Evolutionary conservation across 2,797 vertebrate species (phyloP).

Genomic region (Manis crassicaudata): DNA sequence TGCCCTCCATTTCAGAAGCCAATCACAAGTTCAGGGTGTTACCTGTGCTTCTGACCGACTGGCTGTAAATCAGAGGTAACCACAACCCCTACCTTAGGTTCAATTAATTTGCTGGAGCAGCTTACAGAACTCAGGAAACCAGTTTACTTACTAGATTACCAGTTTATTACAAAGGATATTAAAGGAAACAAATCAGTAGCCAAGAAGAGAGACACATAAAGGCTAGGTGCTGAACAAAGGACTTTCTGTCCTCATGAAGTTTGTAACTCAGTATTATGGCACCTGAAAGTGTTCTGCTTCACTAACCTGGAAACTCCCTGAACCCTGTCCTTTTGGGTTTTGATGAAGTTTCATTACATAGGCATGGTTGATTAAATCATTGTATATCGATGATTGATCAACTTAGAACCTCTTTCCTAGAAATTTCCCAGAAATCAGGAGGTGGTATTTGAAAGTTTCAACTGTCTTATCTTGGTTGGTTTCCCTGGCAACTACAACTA

Average conservation of each 20-base stretch:
- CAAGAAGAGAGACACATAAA: background rate
- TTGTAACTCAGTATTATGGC: background rate
- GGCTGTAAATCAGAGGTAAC: background rate
- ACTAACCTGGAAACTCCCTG: background rate
- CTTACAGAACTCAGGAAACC: background rate
- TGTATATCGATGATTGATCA: background rate
- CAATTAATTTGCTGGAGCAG: background rate
- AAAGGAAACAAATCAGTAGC: background rate
- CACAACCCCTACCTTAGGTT: background rate
- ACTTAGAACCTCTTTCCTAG: background rate
- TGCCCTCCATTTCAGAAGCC: background rate
- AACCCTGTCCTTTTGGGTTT: background rate
- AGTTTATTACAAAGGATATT: background rate
- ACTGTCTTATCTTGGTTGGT: background rate
- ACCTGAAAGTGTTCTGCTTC: background rate
- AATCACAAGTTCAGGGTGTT: background rate
- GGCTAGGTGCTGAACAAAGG: background rate
- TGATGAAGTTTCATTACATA: background rate
- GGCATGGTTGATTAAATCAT: background rate
- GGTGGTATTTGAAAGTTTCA: background rate
- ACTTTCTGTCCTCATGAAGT: background rate
- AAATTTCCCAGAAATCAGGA: background rate
- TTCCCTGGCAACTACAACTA: background rate
- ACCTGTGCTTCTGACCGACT: background rate
- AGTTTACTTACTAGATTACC: background rate